Evolutionary conservation across 1,140 invertebrate genomes (phyloP).

Genomic region (Drosophila pseudoobscura): DNA sequence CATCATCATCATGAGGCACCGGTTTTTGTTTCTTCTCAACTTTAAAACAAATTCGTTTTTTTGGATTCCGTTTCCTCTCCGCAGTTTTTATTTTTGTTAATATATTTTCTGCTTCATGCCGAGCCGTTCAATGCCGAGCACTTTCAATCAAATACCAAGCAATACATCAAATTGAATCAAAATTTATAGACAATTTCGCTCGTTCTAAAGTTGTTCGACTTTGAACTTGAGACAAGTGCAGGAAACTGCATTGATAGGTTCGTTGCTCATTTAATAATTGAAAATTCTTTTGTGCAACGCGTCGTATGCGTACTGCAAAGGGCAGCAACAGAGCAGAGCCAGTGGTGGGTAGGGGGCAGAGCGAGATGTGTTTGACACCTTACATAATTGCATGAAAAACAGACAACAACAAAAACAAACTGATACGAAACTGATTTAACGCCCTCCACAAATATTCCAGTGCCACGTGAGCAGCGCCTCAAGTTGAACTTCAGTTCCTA

Average conservation of each 20-base stretch:
- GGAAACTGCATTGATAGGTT: conserved; percentile 26
- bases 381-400: conserved; percentile 50
- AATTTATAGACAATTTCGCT: neutral
- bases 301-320: conserved; percentile 55
- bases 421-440: conserved; percentile 44
- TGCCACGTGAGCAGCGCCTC: conserved; percentile 54
- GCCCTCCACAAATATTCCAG: conserved; percentile 44
- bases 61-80: conserved; percentile 18
- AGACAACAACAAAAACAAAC: neutral
- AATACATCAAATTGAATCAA: conserved; percentile 23
- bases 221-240: conserved; percentile 35
- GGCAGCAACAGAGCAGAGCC: no score
- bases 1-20: conserved; percentile 30
- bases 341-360: neutral
- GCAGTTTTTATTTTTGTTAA: conserved; percentile 15
- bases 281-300: conserved; percentile 9
- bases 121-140: neutral
- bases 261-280: conserved; percentile 19
- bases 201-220: conserved; percentile 4
- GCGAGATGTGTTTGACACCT: conserved; percentile 35
- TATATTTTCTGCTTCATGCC: neutral
- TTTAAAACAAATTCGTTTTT: conserved; percentile 31
- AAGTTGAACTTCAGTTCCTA: no score
- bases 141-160: conserved; percentile 25
- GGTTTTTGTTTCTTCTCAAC: conserved; percentile 34